Conservation (phyloP, 1,140 invertebrate genomes). For the Brachionus sp. region DNA sequence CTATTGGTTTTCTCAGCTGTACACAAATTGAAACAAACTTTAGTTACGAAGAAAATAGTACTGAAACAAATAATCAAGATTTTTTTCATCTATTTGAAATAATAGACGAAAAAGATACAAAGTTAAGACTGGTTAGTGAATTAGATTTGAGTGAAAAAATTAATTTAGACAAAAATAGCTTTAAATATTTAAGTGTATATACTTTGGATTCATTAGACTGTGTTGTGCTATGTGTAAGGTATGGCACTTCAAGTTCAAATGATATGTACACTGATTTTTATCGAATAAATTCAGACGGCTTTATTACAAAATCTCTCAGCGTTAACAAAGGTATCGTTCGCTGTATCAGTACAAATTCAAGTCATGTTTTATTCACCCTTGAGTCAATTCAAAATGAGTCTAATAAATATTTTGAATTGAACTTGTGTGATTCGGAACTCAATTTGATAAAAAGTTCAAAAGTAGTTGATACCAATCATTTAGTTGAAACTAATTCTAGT, state of each 20-base stretch:
- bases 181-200: background rate
- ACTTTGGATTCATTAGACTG: background rate
- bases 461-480: background rate
- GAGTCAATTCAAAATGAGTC: background rate
- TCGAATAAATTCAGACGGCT: background rate
- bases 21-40: background rate
- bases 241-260: background rate
- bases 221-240: background rate
- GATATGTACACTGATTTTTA: background rate
- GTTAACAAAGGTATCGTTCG: background rate
- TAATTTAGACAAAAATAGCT: background rate
- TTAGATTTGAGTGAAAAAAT: background rate
- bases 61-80: background rate
- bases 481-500: background rate
- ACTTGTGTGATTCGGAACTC: background rate
- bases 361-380: background rate
- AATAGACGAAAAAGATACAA: background rate
- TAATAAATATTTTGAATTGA: background rate
- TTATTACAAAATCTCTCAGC: background rate
- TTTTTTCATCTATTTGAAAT: background rate
- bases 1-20: background rate
- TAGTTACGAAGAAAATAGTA: background rate
- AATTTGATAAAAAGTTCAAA: background rate
- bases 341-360: conserved; percentile 7
- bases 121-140: background rate